Conservation (phyloP, 1,140 invertebrate genomes). For the Cherax destructor region DNA sequence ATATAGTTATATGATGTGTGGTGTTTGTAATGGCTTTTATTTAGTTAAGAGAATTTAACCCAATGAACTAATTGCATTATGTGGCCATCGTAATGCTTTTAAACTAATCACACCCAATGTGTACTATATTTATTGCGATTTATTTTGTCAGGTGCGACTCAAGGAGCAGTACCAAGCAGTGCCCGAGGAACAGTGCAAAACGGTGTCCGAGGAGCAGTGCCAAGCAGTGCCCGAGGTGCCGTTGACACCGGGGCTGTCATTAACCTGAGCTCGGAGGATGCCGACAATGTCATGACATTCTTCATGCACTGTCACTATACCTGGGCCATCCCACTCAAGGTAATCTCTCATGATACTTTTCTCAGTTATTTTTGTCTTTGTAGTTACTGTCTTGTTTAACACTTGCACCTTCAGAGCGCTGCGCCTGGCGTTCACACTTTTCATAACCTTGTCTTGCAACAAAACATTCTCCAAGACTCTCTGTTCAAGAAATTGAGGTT, state of each 20-base stretch:
- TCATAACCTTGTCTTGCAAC: too few relatives aligned
- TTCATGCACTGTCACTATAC: slow-evolving; percentile 90
- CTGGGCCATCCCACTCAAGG: slow-evolving; percentile 91
- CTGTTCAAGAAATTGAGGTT: too few relatives aligned
- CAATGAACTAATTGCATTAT: too few relatives aligned
- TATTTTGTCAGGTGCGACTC: too few relatives aligned
- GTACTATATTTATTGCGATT: not conserved
- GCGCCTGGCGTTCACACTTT: too few relatives aligned
- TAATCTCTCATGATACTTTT: slow-evolving; percentile 73
- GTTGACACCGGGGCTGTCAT: slow-evolving; percentile 82
- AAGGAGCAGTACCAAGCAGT: too few relatives aligned
- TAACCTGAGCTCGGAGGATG: slow-evolving; percentile 90
- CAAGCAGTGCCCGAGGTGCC: slow-evolving; percentile 73
- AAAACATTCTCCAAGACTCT: too few relatives aligned
- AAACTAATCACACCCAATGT: slow-evolving; percentile 28
- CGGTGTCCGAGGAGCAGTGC: not conserved
- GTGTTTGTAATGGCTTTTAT: too few relatives aligned
- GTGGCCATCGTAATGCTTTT: slow-evolving; percentile 54
- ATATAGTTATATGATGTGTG: too few relatives aligned
- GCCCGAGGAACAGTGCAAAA: not conserved
- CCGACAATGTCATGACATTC: slow-evolving; percentile 87
- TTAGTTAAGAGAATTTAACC: too few relatives aligned
- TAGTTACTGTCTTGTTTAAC: too few relatives aligned
- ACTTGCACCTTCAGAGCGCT: too few relatives aligned
- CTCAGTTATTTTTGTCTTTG: not conserved